These are phyloP conservation scores for Polyommatus icarus DNA, from an alignment of 2,888 invertebrate genomes.

Conservation along the genomic window DNA sequence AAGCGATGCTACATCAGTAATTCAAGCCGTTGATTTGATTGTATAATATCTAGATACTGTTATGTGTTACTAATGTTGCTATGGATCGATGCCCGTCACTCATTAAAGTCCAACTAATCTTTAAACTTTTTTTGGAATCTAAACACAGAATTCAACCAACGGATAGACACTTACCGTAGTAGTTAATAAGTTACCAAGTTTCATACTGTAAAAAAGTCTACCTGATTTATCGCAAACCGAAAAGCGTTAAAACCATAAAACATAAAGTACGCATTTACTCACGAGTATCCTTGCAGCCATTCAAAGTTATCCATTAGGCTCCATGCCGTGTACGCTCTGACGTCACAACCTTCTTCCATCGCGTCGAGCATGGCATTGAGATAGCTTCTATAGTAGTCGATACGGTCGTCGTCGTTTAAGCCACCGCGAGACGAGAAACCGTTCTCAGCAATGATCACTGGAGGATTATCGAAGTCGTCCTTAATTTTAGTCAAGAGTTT, in stretches of 20 bases:
- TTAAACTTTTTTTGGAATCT: too few species aligned
- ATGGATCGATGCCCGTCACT: too few species aligned
- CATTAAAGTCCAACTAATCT: too few species aligned
- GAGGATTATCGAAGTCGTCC: slow-evolving; percentile 68
- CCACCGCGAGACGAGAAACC: slow-evolving; percentile 54
- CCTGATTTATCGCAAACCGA: too few species aligned
- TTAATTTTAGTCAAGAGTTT: slow-evolving; percentile 72
- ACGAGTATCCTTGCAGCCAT: slow-evolving; percentile 78
- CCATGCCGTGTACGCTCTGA: slow-evolving; percentile 78
- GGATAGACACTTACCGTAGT: too few species aligned
- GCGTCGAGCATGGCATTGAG: slow-evolving; percentile 60
- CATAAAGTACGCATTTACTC: slow-evolving; percentile 44
- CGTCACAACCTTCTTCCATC: slow-evolving; percentile 60
- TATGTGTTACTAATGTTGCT: too few species aligned
- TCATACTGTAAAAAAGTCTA: too few species aligned
- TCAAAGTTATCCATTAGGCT: slow-evolving; percentile 82
- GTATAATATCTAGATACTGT: too few species aligned
- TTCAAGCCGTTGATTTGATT: too few species aligned
- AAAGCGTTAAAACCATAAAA: not conserved
- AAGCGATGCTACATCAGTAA: too few species aligned
- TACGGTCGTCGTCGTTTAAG: slow-evolving; percentile 60
- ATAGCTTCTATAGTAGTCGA: slow-evolving; percentile 57
- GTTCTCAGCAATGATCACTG: slow-evolving; percentile 79
- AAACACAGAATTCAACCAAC: too few species aligned
- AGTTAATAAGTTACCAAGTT: too few species aligned